Percentiles rank a stretch among this genome's conserved stretches.
phyloP scores from a whole-genome alignment of 2,888 invertebrate genomes.

The Gasteruption jaculator region DNA sequence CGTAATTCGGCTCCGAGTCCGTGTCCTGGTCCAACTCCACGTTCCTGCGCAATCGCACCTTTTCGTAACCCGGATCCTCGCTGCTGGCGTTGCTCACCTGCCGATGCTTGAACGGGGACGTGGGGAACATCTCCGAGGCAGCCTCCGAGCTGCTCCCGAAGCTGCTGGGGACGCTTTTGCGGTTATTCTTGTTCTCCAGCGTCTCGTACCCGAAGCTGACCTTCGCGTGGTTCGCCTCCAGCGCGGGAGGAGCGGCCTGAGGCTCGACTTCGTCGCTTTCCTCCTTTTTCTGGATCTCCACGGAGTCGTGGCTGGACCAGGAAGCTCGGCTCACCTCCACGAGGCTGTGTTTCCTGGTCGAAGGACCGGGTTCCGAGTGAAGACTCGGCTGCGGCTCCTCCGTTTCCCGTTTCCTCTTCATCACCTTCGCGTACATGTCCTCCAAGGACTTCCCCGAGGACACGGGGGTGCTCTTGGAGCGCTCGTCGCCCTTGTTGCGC shows the following conservation, averaged over 20 bases:
- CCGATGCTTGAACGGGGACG: conserved; percentile 43
- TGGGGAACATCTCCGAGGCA: conserved; percentile 31
- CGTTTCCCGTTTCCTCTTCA: conserved; percentile 59
- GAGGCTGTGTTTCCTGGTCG: conserved; percentile 36
- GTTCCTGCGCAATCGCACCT: conserved; percentile 50
- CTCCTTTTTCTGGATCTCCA: conserved; percentile 40
- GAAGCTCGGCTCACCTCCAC: conserved; percentile 41
- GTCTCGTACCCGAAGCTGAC: too few species aligned
- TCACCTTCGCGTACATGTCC: conserved; percentile 87
- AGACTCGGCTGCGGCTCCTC: conserved; percentile 44
- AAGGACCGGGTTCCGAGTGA: conserved; percentile 13
- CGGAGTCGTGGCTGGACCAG: conserved; percentile 45
- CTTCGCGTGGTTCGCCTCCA: too few species aligned
- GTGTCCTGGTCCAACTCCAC: conserved; percentile 50
- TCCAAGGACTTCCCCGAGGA: conserved; percentile 63
- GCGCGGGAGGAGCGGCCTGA: too few species aligned
- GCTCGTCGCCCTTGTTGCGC: conserved; percentile 38
- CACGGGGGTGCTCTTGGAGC: conserved; percentile 29
- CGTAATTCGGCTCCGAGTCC: conserved; percentile 70
- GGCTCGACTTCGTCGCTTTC: too few species aligned
- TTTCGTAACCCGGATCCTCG: conserved; percentile 56
- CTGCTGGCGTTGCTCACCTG: conserved; percentile 45
- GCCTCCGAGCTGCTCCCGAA: conserved; percentile 23
- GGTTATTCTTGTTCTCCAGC: too few species aligned
- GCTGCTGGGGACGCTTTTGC: background rate